A percentile compares a stretch with the other conserved stretches of the same genome.
phyloP scores from a whole-genome alignment of 2,888 invertebrate species.

The Chelonus formosanus region DNA sequence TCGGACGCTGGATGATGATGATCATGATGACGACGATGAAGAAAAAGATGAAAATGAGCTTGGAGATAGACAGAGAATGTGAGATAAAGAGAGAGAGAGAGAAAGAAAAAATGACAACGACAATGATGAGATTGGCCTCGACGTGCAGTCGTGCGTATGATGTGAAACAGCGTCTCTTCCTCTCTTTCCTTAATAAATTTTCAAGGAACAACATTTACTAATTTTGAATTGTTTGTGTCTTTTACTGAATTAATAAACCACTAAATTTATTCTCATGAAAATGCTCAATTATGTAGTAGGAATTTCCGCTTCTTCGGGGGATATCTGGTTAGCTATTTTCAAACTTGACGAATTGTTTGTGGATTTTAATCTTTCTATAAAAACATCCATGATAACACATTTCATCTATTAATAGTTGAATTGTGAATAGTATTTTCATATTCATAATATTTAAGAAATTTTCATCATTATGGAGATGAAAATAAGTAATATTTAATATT shows the following conservation, averaged over 20 bases:
- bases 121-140: constrained; percentile 27
- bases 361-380: too few relatives aligned
- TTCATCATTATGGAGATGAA: too few relatives aligned
- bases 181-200: constrained; percentile 10
- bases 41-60: constrained; percentile 13
- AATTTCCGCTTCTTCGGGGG: constrained; percentile 6
- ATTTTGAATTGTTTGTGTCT: constrained; percentile 8
- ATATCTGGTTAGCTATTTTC: constrained; percentile 11
- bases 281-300: neutral
- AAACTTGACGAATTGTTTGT: constrained; percentile 9
- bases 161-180: constrained; percentile 19
- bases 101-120: constrained; percentile 18
- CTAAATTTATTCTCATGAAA: neutral
- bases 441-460: too few relatives aligned
- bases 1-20: constrained; percentile 26
- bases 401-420: too few relatives aligned
- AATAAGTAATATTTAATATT: too few relatives aligned
- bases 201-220: constrained; percentile 3
- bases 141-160: constrained; percentile 25
- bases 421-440: too few relatives aligned
- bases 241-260: constrained; percentile 4
- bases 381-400: too few relatives aligned
- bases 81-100: constrained; percentile 1
- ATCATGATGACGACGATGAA: constrained; percentile 20
- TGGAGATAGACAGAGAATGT: constrained; percentile 2